These are phyloP conservation scores for Drosophila mimetica DNA, from an alignment of 2,888 invertebrate genomes.

Conservation along the genomic window DNA sequence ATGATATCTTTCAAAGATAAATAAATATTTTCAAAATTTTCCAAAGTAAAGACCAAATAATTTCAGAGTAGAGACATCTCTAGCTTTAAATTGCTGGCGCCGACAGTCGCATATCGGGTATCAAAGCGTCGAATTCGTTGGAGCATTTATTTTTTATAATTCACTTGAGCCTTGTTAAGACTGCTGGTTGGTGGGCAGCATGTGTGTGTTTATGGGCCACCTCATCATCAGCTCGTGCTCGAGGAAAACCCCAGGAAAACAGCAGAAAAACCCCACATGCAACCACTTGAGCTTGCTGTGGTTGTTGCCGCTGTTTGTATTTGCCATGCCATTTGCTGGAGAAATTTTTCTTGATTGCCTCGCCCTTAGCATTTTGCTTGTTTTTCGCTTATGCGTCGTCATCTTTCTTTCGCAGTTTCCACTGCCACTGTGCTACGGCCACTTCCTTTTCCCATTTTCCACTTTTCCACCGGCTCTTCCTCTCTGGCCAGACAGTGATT, in stretches of 20 bases:
- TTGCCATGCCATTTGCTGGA: slow-evolving; percentile 73
- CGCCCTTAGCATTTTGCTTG: slow-evolving; percentile 66
- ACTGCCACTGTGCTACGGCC: too few species aligned
- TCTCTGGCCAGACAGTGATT: slow-evolving; percentile 61
- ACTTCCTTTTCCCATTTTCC: slow-evolving; percentile 14
- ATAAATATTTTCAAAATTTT: neutral
- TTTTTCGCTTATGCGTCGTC: slow-evolving; percentile 64
- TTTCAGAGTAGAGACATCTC: neutral
- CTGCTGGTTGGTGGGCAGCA: slow-evolving; percentile 23
- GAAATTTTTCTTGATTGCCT: slow-evolving; percentile 74
- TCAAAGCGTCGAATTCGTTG: slow-evolving; percentile 13
- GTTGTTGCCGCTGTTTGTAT: slow-evolving; percentile 40
- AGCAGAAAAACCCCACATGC: slow-evolving; percentile 27
- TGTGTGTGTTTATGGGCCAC: slow-evolving; percentile 38
- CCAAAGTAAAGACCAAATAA: neutral
- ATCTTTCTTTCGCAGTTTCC: slow-evolving; percentile 44
- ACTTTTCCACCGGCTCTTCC: slow-evolving; percentile 9
- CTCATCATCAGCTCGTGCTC: slow-evolving; percentile 52
- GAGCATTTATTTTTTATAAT: slow-evolving; percentile 42
- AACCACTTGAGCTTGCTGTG: slow-evolving; percentile 56
- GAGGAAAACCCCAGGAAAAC: neutral
- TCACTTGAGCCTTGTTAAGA: slow-evolving; percentile 48
- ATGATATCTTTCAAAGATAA: too few species aligned
- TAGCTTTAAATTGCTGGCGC: neutral
- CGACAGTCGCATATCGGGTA: slow-evolving; percentile 13